Evolutionary conservation across 2,113 vertebrate genomes (phyloP).

Genomic region (Ellobius talpinus): DNA sequence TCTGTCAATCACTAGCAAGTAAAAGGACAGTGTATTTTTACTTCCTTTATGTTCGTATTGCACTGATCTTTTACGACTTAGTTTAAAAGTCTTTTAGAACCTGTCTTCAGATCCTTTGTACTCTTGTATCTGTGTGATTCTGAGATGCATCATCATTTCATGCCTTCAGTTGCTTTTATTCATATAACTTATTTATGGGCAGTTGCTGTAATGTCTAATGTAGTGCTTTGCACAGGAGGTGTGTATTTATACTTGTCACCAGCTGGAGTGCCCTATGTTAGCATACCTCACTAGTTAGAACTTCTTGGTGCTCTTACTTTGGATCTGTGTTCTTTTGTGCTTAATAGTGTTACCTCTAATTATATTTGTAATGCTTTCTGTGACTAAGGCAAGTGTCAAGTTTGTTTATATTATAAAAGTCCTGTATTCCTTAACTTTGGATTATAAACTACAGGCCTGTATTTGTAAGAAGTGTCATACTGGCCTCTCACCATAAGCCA

Average conservation of each 20-base stretch:
- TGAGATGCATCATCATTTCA: neutral
- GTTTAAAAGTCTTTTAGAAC: neutral
- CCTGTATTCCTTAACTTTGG: neutral
- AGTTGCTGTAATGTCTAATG: neutral
- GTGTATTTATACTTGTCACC: neutral
- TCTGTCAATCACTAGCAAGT: neutral
- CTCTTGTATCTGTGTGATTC: neutral
- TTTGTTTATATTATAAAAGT: conserved; percentile 4
- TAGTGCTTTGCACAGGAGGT: neutral
- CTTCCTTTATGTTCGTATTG: neutral
- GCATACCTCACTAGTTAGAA: neutral
- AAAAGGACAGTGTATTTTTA: neutral
- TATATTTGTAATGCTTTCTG: conserved; percentile 32
- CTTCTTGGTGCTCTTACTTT: conserved; percentile 13
- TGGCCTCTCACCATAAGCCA: neutral
- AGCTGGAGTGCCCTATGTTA: neutral
- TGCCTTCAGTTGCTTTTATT: neutral
- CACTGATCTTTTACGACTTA: neutral
- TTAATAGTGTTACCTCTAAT: neutral
- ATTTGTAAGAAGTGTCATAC: neutral
- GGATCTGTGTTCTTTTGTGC: neutral
- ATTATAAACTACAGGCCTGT: neutral
- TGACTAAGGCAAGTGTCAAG: neutral
- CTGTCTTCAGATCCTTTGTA: conserved; percentile 1
- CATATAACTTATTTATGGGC: neutral